phyloP scores from a whole-genome alignment of 2,113 vertebrate species.

The Melanerpes aurifrons region DNA sequence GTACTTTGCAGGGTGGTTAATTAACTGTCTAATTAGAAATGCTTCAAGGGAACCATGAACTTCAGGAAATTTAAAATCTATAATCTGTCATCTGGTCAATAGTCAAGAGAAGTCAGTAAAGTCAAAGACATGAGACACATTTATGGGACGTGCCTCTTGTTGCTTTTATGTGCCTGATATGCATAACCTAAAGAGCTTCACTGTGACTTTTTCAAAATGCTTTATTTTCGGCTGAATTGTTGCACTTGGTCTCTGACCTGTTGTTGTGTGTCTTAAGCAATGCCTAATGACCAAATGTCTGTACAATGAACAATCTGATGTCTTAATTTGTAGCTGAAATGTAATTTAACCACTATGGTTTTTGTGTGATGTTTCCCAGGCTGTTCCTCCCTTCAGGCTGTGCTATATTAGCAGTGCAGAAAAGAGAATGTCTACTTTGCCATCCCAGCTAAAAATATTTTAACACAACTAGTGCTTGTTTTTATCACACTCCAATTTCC shows the following conservation, averaged over 20 bases:
- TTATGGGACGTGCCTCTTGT: not conserved
- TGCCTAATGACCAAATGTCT: not conserved
- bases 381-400: not conserved
- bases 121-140: not conserved
- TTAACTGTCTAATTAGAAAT: not conserved
- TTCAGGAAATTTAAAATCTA: not conserved
- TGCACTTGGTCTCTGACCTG: not conserved
- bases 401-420: not conserved
- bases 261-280: not conserved
- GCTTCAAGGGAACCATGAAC: not conserved
- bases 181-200: not conserved
- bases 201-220: not conserved
- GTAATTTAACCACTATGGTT: not conserved
- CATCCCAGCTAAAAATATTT: slow-evolving; percentile 43
- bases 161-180: not conserved
- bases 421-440: not conserved
- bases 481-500: slow-evolving; percentile 35
- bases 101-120: not conserved
- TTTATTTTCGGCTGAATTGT: not conserved
- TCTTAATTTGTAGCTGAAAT: not conserved
- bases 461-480: slow-evolving; percentile 29
- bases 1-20: not conserved
- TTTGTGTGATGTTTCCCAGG: not conserved
- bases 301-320: not conserved
- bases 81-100: not conserved